Base-by-base conservation (phyloP, 2,888 invertebrate species). In the Drosophila ustulata region DNA sequence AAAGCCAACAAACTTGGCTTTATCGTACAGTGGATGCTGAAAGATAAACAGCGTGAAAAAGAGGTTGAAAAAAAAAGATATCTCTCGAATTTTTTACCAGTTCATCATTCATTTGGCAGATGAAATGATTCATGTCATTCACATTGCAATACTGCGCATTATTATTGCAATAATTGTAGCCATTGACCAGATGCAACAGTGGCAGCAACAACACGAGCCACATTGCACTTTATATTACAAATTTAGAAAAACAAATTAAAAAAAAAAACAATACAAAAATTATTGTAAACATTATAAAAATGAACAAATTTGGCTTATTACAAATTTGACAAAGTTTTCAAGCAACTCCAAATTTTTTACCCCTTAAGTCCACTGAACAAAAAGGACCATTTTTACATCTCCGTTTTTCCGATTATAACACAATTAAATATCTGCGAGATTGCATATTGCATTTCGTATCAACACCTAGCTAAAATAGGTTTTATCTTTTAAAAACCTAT, bases 81-180 rank as follows among this genome's bases (percentile, higher is more conserved):
- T 8, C 1, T 1, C 11, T n/a, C 6, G 5, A 18, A 6, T n/a
- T 43, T 5, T 0, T 32, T 28, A 70, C 70, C 23, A 77, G 26
- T 18, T 58, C 47, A 1, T 39, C 47, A 1, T 53, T 50, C 30
- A 74, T 8, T 0, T 37, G 46, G 13, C 80, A 79, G 11, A 77
- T 53, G 8, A 79, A 79, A 37, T 79, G 79, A 7, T 52, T 28
- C 28, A 32, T 18, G 0, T 52, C 37, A 4, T 25, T 32, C 4
- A 4, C 3, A 7, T 51, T 13, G 46, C 78, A 79, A 26, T 11
- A 8, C 41, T 77, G 78, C 11, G 56, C 43, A 0, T 25, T 28
- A 28, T 80, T 71, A 25, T 69, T 32, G 56, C 78, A 80, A 56
- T 79, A 79, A 39, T 78, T 78, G 13, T 67, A 78, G 23, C 56